phyloP scores from a whole-genome alignment of 2,797 vertebrate genomes.

The Notolepis coatsorum region DNA sequence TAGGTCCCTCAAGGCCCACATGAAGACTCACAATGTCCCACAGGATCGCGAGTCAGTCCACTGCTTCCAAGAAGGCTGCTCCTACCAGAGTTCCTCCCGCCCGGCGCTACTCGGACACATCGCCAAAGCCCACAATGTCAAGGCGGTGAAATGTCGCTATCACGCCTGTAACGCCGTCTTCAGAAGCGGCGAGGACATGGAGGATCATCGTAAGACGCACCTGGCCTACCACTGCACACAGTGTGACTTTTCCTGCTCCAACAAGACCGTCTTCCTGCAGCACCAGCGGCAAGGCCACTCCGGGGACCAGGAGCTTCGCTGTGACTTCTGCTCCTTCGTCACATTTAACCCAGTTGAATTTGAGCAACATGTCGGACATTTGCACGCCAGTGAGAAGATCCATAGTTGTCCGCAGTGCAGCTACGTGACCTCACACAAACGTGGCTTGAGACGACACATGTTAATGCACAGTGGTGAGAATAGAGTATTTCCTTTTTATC shows the following conservation, averaged over 20 bases:
- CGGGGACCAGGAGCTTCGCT: conserved; percentile 84
- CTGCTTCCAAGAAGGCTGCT: conserved; percentile 88
- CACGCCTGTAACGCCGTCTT: conserved; percentile 90
- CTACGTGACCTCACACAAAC: conserved; percentile 93
- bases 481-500: no score
- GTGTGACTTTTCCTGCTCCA: conserved; percentile 95
- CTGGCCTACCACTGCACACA: conserved; percentile 94
- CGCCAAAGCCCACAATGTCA: conserved; percentile 81
- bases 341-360: conserved; percentile 95
- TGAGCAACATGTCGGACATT: conserved; percentile 89
- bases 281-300: conserved; percentile 93
- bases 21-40: conserved; percentile 87
- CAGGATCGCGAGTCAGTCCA: conserved; percentile 67
- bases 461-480: conserved; percentile 92
- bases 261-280: conserved; percentile 90
- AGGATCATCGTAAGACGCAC: conserved; percentile 90
- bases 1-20: conserved; percentile 91
- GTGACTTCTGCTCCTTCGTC: conserved; percentile 89
- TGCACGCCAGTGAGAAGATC: conserved; percentile 96
- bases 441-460: conserved; percentile 93
- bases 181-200: conserved; percentile 84
- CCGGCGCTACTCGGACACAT: conserved; percentile 87
- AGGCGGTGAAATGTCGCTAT: conserved; percentile 88
- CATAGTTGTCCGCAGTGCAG: conserved; percentile 91
- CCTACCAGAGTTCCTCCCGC: conserved; percentile 78